phyloP scores from a whole-genome alignment of 2,113 vertebrate genomes.

The Colaptes auratus region DNA sequence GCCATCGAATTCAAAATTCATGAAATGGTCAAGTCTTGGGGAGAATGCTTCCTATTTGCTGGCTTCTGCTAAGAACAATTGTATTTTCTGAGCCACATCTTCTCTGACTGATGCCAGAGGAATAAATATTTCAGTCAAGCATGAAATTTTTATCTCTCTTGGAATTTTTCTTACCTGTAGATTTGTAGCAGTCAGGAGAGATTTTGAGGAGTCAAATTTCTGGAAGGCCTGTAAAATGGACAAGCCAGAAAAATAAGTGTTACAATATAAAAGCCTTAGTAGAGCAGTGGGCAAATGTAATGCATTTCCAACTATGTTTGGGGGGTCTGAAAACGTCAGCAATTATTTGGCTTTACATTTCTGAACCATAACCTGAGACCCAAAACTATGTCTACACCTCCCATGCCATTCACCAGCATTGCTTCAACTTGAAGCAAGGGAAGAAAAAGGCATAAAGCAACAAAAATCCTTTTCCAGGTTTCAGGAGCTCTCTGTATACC shows the following conservation, averaged over 20 bases:
- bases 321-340: neutral
- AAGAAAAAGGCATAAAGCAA: neutral
- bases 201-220: conserved; percentile 73
- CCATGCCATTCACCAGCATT: neutral
- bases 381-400: neutral
- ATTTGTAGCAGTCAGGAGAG: conserved; percentile 69
- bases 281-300: neutral
- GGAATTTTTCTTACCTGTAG: conserved; percentile 70
- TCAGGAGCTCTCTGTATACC: neutral
- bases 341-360: neutral
- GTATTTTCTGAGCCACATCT: neutral
- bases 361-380: neutral
- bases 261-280: neutral
- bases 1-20: neutral
- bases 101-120: neutral
- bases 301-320: neutral
- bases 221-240: conserved; percentile 52
- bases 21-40: neutral
- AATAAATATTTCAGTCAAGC: neutral
- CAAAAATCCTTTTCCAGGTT: neutral
- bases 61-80: neutral
- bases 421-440: neutral
- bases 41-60: neutral
- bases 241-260: neutral
- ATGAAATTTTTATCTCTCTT: neutral